Percentiles rank a stretch among this genome's conserved stretches.
These are phyloP conservation scores for Cepaea nemoralis DNA, from an alignment of 1,140 invertebrate genomes.

Conservation along the genomic window DNA sequence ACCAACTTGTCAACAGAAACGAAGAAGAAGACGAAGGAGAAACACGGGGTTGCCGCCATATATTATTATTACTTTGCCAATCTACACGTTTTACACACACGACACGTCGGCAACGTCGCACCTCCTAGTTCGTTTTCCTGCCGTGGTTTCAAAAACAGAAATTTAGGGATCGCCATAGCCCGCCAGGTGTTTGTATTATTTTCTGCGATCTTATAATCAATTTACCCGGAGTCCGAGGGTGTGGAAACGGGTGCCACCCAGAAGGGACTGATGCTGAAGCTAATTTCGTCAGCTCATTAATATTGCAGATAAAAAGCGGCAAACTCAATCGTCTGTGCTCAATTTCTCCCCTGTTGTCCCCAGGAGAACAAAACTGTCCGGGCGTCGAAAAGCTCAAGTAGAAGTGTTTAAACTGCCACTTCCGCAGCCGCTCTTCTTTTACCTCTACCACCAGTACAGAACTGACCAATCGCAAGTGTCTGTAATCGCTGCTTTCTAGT, in stretches of 20 bases:
- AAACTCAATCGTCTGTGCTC: conserved; percentile 36
- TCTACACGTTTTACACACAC: too few relatives aligned
- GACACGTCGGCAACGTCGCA: too few relatives aligned
- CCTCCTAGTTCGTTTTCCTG: not conserved
- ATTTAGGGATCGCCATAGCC: not conserved
- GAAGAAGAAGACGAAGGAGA: too few relatives aligned
- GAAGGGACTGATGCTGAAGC: conserved; percentile 7
- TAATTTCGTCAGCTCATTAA: conserved; percentile 38
- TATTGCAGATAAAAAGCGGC: conserved; percentile 31
- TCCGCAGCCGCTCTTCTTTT: not conserved
- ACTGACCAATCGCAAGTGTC: not conserved
- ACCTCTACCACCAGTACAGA: not conserved
- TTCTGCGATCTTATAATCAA: conserved; percentile 34
- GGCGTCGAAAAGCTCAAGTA: not conserved
- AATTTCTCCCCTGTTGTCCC: conserved; percentile 6
- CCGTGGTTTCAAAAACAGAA: not conserved
- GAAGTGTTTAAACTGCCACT: not conserved
- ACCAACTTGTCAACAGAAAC: too few relatives aligned
- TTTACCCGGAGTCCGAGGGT: conserved; percentile 24
- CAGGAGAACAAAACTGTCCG: not conserved
- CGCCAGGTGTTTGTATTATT: conserved; percentile 38
- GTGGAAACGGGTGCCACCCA: conserved; percentile 29
- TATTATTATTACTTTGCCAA: too few relatives aligned
- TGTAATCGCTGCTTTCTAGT: not conserved
- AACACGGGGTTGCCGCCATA: too few relatives aligned